Base-by-base conservation (phyloP, 2,113 vertebrate species). In the Accipiter virgatus region DNA sequence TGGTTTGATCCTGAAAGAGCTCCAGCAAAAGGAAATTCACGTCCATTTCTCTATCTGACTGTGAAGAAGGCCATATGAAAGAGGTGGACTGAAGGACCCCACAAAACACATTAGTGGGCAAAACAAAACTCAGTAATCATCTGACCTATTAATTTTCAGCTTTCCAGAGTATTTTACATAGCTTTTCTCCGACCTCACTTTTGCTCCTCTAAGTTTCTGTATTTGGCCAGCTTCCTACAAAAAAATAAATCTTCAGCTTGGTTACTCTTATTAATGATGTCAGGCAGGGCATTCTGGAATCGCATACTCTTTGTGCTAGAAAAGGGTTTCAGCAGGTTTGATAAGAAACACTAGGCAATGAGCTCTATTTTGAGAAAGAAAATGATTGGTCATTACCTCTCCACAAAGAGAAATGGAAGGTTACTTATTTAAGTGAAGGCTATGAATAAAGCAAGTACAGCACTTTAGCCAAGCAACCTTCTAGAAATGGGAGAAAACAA, bases 291-390 rank as follows among this genome's bases (percentile, higher is more conserved):
- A 74, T 65, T 96, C 70, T 93, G 27, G 32, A 88, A 31, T 56
- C 6, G 5, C 65, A 89, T 16, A 34, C 26, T 72, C 25, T 92
- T 88, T 84, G 48, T 89, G 50, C 50, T 88, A 36, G 36, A 55
- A 96, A 92, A 68, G 19, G 25, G 75, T 88, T 96, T 91, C 70
- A 81, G 36, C 26, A 56, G 63, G 50, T 87, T 87, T 93, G 47
- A 70, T 88, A 94, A 90, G 80, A 91, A 95, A 87, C 67, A 58
- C 31, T n/a, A 86, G 71, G 79, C 40, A 91, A 79, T 23, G 83
- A 67, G 52, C 71, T 82, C 56, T 93, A 45, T 90, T 97, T 91
- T 87, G 63, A 92, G 89, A 88, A 87, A 52, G 66, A 95, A 95
- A 96, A 87, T 89, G 66, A 95, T 81, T 1, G 0, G 92, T 93